Evolutionary conservation across 2,888 invertebrate genomes (phyloP), one percentile per base, ranked within the genome.

Genomic region (Drosophila falleni): DNA sequence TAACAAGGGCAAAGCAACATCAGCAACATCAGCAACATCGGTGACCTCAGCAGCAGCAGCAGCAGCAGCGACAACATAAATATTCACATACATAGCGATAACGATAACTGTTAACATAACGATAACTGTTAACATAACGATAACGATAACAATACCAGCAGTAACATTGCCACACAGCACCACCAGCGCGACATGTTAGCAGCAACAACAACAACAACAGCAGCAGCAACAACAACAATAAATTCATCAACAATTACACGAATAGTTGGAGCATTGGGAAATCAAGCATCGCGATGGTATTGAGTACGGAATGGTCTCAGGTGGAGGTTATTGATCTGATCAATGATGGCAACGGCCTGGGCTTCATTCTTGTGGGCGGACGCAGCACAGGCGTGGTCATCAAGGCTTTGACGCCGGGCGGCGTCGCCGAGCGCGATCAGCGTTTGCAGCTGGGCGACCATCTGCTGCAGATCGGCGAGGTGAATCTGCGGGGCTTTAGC

Each of bases 241-340:
- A 44, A n/a, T 33, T 35, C 50, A 19, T 16, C 71, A 44, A 60
- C 41, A 64, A 71, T 60, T 23, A 37, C 8, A 66, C 50, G 44
- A 50, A 15, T 23, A 35, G 23, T 26, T 35, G 15, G 4, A 35
- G 35, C 56, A 56, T 35, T 53, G 19, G 15, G 23, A 67, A 58
- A 41, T 44, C 56, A 51, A 44, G 26, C 41, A 33, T 50, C 68
- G 89, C 71, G 85, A 95, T 95, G 95, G 95, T 95, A 95, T 95
- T 99, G 94, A 98, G 97, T 94, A 99, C 99, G 93, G 99, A 99
- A 95, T 99, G 98, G 98, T 98, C 98, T 89, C 99, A 99, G 95
- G 98, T 99, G 93, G 99, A 99, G 95, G 97, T 98, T 91, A 98
- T 99, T 93, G 99, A 99, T 93, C 95, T 99, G 90, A 95, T 97